Evolutionary conservation across 2,113 vertebrate genomes (phyloP), one percentile per base, ranked within the genome.

Genomic region (Scopus umbretta): DNA sequence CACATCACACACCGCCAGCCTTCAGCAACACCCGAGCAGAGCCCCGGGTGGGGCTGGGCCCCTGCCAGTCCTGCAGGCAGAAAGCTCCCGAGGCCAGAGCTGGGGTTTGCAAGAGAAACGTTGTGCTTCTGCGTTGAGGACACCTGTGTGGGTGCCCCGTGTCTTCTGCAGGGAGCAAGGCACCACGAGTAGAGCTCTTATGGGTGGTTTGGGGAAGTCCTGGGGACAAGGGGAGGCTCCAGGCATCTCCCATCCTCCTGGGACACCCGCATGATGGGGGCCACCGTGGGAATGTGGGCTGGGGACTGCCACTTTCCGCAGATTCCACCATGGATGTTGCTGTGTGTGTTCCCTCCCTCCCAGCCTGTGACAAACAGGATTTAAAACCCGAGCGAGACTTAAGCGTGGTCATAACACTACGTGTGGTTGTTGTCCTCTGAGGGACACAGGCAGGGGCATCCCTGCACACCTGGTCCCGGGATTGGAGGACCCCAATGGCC

Each of bases 371-470:
- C 23, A 83, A 81, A 52, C 30, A 43, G 63, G 27, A 52, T 91
- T 83, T 76, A 30, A 80, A 80, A 65, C 34, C 45, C 10, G 45
- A 75, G 25, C 0, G 5, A 78, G 25, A 25, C 27, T 47, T 72
- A 45, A 30, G 36, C 55, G 32, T 0, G 10, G 27, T 36, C 42
- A 25, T n/a, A 73, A 49, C 42, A 29, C 23, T 21, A 9, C 6
- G 1, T 0, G 0, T 32, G 22, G 21, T 43, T 0, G 0, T 45
- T 67, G 40, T 72, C 29, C 49, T 53, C 3, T 2, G 21, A 17
- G 16, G 20, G 16, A 47, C 3, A 4, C 2, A 4, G 38, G n/a
- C 1, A 8, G n/a, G n/a, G 9, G 9, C 42, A 43, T 23, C 40
- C 34, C 49, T 30, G 43, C 34, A 11, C 0, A 3, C 34, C 32